These are phyloP conservation scores for Rhinolophus ferrumequinum DNA, from an alignment of 2,113 vertebrate species.

Conservation along the genomic window DNA sequence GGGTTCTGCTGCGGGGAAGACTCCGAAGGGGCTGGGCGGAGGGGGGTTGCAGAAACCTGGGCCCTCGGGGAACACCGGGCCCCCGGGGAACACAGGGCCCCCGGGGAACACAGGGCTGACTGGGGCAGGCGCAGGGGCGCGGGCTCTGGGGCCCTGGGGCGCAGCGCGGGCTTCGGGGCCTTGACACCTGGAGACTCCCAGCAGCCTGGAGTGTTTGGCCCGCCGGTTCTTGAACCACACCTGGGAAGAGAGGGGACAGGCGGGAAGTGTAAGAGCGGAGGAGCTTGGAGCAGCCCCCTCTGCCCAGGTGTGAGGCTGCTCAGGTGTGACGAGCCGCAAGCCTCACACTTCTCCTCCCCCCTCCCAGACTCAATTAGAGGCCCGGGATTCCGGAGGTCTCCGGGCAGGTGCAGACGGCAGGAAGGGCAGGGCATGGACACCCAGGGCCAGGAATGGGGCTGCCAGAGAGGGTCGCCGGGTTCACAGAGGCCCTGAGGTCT, in stretches of 20 bases:
- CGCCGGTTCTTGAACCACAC: conserved; percentile 63
- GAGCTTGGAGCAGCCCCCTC: rapidly evolving
- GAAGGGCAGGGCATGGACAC: neutral
- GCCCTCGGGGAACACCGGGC: neutral
- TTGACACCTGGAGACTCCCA: rapidly evolving
- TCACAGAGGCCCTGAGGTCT: neutral
- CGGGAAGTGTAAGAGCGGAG: rapidly evolving
- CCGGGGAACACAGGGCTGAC: neutral
- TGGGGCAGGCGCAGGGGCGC: neutral
- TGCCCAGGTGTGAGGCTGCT: no score
- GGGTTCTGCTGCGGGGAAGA: rapidly evolving
- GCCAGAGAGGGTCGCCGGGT: no score
- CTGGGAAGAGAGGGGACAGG: neutral
- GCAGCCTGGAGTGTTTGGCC: neutral
- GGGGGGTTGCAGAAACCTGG: rapidly evolving
- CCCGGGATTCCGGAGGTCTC: neutral
- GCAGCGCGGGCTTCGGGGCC: no score
- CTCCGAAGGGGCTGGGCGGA: rapidly evolving
- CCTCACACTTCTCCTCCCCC: rapidly evolving
- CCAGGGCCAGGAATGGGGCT: no score
- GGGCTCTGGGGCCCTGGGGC: rapidly evolving
- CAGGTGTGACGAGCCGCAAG: rapidly evolving
- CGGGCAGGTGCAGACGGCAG: rapidly evolving
- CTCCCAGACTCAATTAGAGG: neutral
- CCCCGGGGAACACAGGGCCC: rapidly evolving